Conservation (phyloP, 2,888 invertebrate genomes). For the Synergus itoensis region DNA sequence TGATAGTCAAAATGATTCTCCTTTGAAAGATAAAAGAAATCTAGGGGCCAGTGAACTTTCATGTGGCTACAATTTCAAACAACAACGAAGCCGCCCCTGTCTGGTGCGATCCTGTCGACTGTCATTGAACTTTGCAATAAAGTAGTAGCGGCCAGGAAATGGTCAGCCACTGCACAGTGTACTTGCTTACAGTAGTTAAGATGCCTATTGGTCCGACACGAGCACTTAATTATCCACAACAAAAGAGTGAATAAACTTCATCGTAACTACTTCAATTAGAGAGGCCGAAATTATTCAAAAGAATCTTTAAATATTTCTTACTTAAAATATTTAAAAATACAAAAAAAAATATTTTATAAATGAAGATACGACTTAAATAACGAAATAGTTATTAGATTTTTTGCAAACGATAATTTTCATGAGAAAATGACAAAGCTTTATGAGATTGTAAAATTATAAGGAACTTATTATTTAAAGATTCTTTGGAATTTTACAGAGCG, state of each 20-base stretch:
- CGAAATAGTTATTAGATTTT: not conserved
- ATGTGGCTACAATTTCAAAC: not conserved
- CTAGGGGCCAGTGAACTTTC: not conserved
- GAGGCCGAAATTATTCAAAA: not conserved
- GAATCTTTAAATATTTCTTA: not conserved
- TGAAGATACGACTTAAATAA: not conserved
- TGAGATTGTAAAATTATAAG: no score
- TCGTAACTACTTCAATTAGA: not conserved
- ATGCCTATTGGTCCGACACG: conserved; percentile 17
- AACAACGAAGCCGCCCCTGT: not conserved
- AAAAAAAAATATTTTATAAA: not conserved
- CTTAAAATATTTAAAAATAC: not conserved
- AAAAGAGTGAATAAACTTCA: conserved; percentile 14
- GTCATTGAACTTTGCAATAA: conserved; percentile 24
- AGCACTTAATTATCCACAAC: conserved; percentile 12
- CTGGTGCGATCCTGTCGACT: not conserved
- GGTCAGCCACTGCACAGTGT: conserved; percentile 23
- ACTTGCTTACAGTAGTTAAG: conserved; percentile 26
- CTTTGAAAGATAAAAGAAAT: no score
- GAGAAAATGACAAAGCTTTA: no score
- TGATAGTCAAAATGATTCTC: no score
- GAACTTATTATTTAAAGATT: no score
- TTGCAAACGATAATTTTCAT: not conserved
- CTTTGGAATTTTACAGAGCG: no score
- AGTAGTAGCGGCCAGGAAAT: conserved; percentile 30